Evolutionary conservation across 2,888 invertebrate genomes (phyloP).

Genomic region (Candidula unifasciata): DNA sequence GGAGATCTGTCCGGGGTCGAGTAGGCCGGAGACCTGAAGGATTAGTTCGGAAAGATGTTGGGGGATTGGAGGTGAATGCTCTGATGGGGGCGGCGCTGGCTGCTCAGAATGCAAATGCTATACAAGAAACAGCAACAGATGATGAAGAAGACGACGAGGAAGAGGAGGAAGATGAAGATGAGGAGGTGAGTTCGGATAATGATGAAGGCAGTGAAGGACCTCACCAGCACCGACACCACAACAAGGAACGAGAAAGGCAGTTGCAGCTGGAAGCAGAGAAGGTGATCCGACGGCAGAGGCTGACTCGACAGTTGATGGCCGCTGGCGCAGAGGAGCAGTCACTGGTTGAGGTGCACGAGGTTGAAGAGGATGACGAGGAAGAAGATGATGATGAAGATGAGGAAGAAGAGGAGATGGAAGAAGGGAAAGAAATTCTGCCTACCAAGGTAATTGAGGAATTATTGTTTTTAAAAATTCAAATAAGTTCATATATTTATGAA

Average conservation of each 20-base stretch:
- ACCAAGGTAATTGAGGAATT: slow-evolving; percentile 31
- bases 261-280: slow-evolving; percentile 46
- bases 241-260: slow-evolving; percentile 36
- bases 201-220: slow-evolving; percentile 41
- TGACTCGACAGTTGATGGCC: slow-evolving; percentile 41
- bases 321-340: slow-evolving; percentile 27
- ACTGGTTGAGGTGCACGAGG: slow-evolving; percentile 48
- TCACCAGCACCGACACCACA: slow-evolving; percentile 13
- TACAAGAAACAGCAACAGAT: slow-evolving; percentile 40
- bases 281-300: slow-evolving; percentile 40
- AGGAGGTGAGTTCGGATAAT: slow-evolving; percentile 52
- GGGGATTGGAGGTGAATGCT: slow-evolving; percentile 50
- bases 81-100: slow-evolving; percentile 37
- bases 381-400: slow-evolving; percentile 56
- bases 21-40: slow-evolving; percentile 22
- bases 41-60: slow-evolving; percentile 39
- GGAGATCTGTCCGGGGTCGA: slow-evolving; percentile 33
- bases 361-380: slow-evolving; percentile 53
- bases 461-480: not conserved
- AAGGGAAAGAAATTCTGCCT: slow-evolving; percentile 30
- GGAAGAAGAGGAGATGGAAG: slow-evolving; percentile 52
- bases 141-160: slow-evolving; percentile 52
- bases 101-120: slow-evolving; percentile 6
- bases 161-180: slow-evolving; percentile 52
- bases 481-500: not conserved